Evolutionary conservation across 2,797 vertebrate genomes (phyloP).

Genomic region (Periophthalmus magnuspinnatus): DNA sequence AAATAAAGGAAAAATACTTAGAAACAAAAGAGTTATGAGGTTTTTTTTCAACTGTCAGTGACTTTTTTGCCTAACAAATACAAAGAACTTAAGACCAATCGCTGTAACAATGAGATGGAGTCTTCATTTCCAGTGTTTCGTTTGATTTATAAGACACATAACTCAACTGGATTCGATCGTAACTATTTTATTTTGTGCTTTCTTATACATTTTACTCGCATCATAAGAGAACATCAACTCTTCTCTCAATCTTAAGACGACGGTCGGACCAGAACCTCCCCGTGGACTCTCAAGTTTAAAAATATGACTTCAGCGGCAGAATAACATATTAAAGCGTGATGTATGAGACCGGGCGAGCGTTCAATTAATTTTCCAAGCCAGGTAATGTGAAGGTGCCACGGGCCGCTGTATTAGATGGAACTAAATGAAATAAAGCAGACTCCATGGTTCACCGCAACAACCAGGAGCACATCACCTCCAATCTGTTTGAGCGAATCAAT

Average conservation of each 20-base stretch:
- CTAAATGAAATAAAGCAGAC: constrained; percentile 77
- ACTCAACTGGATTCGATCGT: too few species aligned
- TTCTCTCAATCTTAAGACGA: neutral
- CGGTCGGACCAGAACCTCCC: constrained; percentile 17
- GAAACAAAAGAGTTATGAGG: too few species aligned
- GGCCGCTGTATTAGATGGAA: constrained; percentile 71
- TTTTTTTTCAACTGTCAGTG: too few species aligned
- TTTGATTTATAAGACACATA: too few species aligned
- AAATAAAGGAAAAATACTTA: too few species aligned
- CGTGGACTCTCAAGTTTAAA: constrained; percentile 43
- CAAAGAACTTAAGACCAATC: too few species aligned
- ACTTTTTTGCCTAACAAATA: too few species aligned
- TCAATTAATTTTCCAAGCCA: constrained; percentile 67
- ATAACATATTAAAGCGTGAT: constrained; percentile 66
- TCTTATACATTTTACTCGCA: too few species aligned
- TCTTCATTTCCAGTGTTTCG: too few species aligned
- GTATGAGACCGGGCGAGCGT: constrained; percentile 50
- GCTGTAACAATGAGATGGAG: too few species aligned
- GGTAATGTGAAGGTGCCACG: constrained; percentile 54
- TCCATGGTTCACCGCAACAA: constrained; percentile 77
- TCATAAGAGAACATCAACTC: too few species aligned
- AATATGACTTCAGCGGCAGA: constrained; percentile 38
- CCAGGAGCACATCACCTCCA: constrained; percentile 71
- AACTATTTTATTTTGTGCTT: too few species aligned
- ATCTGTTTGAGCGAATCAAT: constrained; percentile 78